Percentiles rank a stretch among this genome's conserved stretches.
These are phyloP conservation scores for Archips crataeganus DNA, from an alignment of 2,888 invertebrate species.

Conservation along the genomic window DNA sequence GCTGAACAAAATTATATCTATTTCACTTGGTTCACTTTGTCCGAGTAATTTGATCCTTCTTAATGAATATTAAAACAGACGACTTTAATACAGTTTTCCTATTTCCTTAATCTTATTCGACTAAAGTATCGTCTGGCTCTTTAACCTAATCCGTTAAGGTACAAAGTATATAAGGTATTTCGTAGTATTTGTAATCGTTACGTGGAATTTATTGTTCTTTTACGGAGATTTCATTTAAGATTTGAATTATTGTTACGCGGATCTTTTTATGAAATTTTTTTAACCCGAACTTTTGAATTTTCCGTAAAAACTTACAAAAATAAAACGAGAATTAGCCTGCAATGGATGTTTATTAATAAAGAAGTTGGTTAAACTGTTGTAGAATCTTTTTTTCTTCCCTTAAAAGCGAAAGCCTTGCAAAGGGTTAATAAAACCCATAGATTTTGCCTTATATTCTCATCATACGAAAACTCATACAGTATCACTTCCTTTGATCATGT, in stretches of 20 bases:
- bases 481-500: constrained; percentile 24
- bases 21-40: constrained; percentile 42
- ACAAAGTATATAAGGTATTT: neutral
- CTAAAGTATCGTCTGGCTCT: neutral
- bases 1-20: constrained; percentile 42
- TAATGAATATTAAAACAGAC: constrained; percentile 17
- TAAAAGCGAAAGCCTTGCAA: neutral
- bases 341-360: too few species aligned
- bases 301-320: too few species aligned
- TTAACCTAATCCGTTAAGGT: neutral
- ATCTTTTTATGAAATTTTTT: too few species aligned
- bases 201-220: neutral
- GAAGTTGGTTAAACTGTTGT: neutral
- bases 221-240: too few species aligned
- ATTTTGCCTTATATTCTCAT: neutral
- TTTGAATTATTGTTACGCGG: too few species aligned
- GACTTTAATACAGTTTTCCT: constrained; percentile 8
- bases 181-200: neutral
- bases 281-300: too few species aligned
- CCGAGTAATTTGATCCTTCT: constrained; percentile 18
- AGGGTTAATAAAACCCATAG: neutral
- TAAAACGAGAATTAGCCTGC: too few species aligned
- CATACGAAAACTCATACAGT: constrained; percentile 4
- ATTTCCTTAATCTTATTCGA: constrained; percentile 3
- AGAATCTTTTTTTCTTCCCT: neutral